Evolutionary conservation across 2,797 vertebrate genomes (phyloP).

Genomic region (Sebastes glaucus): DNA sequence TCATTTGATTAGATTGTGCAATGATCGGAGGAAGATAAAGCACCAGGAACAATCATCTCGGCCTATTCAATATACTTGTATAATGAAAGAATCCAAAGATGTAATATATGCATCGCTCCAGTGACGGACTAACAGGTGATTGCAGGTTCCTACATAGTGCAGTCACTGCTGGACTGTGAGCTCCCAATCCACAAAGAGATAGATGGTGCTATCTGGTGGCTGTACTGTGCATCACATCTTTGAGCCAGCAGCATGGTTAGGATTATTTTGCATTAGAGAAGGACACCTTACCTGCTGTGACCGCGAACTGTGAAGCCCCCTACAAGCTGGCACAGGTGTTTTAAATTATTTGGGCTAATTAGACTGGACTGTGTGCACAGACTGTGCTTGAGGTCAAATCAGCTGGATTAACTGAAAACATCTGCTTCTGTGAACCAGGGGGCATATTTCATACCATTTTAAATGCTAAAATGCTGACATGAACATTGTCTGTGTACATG

Average conservation of each 20-base stretch:
- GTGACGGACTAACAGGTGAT: background rate
- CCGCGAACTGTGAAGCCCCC: accelerated
- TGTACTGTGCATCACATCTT: constrained; percentile 19
- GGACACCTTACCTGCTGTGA: background rate
- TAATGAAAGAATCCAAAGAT: background rate
- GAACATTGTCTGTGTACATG: background rate
- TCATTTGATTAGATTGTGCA: background rate
- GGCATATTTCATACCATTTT: background rate
- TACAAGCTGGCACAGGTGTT: background rate
- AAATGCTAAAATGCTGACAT: background rate
- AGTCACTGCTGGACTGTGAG: background rate
- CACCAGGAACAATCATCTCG: background rate
- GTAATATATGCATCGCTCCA: background rate
- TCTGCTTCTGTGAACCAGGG: background rate
- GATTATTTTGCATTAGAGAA: background rate
- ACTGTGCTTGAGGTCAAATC: background rate
- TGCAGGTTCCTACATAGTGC: background rate
- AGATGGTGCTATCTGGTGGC: constrained; percentile 65
- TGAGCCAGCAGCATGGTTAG: background rate
- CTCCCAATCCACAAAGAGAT: constrained; percentile 2
- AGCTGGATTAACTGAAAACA: background rate
- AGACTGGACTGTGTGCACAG: background rate
- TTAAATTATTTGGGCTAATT: background rate
- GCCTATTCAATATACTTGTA: background rate
- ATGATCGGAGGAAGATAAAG: background rate